These are phyloP conservation scores for Radopholus similis DNA, from an alignment of 1,140 invertebrate species.

Conservation along the genomic window DNA sequence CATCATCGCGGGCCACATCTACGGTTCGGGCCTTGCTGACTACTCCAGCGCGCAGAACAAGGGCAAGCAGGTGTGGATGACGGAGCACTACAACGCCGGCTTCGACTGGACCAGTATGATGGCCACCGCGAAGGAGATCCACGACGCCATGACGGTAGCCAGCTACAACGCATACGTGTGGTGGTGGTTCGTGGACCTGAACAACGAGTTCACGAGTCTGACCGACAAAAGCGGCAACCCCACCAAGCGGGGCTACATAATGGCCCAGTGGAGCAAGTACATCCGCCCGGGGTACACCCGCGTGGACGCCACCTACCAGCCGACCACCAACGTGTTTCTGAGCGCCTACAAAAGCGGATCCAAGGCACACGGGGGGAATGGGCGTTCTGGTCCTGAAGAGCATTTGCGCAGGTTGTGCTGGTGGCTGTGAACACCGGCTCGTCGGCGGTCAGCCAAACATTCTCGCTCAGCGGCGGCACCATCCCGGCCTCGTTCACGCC, in stretches of 20 bases:
- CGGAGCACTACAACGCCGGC: not conserved
- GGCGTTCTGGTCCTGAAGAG: not conserved
- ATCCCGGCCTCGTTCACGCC: no score
- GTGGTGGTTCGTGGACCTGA: not conserved
- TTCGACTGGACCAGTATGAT: not conserved
- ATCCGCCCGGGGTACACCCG: not conserved
- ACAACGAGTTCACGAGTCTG: not conserved
- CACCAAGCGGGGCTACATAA: not conserved
- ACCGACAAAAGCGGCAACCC: no score
- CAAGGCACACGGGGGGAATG: not conserved
- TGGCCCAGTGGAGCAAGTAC: not conserved
- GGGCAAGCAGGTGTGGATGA: not conserved
- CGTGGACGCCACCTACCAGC: not conserved
- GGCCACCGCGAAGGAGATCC: not conserved
- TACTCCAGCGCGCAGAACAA: not conserved
- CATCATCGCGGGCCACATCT: not conserved
- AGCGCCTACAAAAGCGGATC: not conserved
- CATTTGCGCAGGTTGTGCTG: not conserved
- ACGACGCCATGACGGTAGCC: not conserved
- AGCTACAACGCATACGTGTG: not conserved
- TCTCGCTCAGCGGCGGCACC: not conserved
- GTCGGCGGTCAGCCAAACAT: not conserved
- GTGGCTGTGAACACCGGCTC: not conserved
- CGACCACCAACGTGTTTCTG: not conserved
- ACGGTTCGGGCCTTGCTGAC: not conserved